Base-by-base conservation (phyloP, 1,140 invertebrate species). In the Drosophila nigrodunni region DNA sequence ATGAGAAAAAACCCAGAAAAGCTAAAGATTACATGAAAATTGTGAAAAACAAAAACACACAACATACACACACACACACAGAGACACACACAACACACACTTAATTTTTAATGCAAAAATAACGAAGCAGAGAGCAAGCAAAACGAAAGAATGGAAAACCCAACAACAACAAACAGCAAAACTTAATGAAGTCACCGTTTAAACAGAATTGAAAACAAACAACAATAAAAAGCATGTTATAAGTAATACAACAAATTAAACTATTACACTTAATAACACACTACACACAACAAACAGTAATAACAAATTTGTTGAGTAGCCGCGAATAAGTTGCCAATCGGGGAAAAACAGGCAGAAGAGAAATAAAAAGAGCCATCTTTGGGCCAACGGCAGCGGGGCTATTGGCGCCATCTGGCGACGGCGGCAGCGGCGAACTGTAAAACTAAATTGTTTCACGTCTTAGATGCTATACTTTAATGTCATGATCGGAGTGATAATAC, bases 181-280 rank as follows among this genome's bases (percentile, higher is more conserved):
- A 89, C 77, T 83, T 83, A 87, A 87, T 68, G 83, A 89, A 88
- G 83, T 87, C 85, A 88, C 83, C 85, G 83, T 88, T 88, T 80
- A 85, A 85, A 74, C 76, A 78, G 21, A 49, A 60, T 77, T 30
- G 41, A 60, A 43, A 43, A 43, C 6, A 43, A 43, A 43, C 41
- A 43, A 73, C 54, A 82, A 62, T 71, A 89, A 78, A 80, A 74
- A 88, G 67, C 80, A 89, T 72, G 67, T 81, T 87, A 78, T 79
- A 70, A 79, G 69, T 52, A 82, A 78, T 55, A 61, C 65, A 59
- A 74, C 50, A 61, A 88, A 88, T 73, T 75, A 79, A 77, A 88
- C 77, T 76, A 83, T 68, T 75, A 88, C 83, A 87, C 82, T 87
- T 77, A 71, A 44, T n/a, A 35, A 55, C 7, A 55, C 7, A 68